Conservation (phyloP, 2,113 vertebrate genomes). For the Pycnonotus jocosus region DNA sequence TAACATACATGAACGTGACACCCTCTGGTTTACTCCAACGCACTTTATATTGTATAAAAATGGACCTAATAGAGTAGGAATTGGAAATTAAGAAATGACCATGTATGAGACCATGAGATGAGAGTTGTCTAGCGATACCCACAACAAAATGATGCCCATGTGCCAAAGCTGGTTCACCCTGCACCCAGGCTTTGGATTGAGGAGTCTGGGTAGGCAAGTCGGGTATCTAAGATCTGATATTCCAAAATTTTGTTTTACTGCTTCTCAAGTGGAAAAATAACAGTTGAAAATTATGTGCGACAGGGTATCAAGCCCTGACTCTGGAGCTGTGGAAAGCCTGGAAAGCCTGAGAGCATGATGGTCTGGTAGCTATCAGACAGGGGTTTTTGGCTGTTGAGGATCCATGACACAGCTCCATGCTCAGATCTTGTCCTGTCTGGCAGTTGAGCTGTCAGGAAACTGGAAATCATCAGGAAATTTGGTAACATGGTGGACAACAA, state of each 20-base stretch:
- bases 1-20: accelerated
- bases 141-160: neutral
- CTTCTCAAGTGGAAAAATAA: neutral
- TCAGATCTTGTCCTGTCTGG: neutral
- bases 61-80: neutral
- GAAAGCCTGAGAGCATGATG: accelerated
- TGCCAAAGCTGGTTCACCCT: neutral
- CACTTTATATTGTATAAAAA: neutral
- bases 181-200: neutral
- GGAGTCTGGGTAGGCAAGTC: neutral
- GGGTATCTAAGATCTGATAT: neutral
- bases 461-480: neutral
- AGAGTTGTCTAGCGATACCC: neutral
- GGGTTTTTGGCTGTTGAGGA: neutral
- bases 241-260: neutral
- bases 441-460: neutral
- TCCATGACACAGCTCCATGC: neutral
- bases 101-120: neutral
- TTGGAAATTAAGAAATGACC: neutral
- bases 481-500: neutral
- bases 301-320: neutral
- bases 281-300: neutral
- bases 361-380: neutral
- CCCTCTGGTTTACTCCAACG: neutral
- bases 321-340: neutral